Evolutionary conservation across 2,888 invertebrate species (phyloP).

Genomic region (Apamea anceps): DNA sequence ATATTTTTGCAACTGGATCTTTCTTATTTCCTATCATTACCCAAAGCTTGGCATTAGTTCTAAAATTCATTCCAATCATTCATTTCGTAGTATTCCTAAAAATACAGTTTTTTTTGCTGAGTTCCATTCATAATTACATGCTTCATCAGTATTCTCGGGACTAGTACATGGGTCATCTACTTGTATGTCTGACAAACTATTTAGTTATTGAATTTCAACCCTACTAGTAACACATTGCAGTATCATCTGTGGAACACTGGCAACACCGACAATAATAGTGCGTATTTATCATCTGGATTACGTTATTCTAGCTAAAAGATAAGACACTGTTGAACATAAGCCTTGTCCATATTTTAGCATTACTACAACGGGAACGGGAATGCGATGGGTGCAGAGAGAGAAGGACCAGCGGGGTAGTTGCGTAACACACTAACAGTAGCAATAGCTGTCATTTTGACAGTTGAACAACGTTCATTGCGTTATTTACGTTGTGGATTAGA

Average conservation of each 20-base stretch:
- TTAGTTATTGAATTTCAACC: background rate
- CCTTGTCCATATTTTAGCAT: background rate
- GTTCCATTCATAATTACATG: background rate
- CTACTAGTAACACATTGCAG: background rate
- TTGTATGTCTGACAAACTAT: background rate
- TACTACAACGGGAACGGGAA: background rate
- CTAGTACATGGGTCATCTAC: background rate
- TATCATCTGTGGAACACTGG: background rate
- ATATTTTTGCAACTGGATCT: background rate
- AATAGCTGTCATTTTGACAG: too few relatives aligned
- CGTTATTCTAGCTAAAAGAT: background rate
- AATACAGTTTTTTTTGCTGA: background rate
- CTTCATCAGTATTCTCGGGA: background rate
- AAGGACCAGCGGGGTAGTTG: background rate
- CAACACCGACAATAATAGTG: too few relatives aligned
- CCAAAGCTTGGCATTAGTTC: background rate
- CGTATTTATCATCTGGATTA: background rate
- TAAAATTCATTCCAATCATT: background rate
- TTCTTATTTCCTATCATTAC: background rate
- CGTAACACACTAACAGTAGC: too few relatives aligned
- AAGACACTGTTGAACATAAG: background rate
- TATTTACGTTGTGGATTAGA: too few relatives aligned
- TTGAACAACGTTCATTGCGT: too few relatives aligned
- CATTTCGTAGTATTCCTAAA: background rate
- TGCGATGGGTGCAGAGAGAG: background rate